Evolutionary conservation across 2,888 invertebrate species (phyloP).

Genomic region (Pelosia muscerda): DNA sequence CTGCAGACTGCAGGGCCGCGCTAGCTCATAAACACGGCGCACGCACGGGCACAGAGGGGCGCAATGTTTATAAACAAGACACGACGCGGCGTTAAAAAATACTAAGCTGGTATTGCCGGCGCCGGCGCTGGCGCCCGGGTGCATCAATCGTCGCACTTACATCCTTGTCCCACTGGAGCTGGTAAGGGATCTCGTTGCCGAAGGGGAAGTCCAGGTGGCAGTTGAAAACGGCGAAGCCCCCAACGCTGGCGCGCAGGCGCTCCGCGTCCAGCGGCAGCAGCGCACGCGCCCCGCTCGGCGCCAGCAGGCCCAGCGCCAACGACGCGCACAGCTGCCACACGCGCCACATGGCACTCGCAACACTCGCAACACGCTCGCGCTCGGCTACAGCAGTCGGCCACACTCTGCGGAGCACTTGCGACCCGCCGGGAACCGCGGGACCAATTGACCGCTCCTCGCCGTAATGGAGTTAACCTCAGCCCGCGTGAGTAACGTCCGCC

Average conservation of each 20-base stretch:
- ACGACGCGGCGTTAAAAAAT: not conserved
- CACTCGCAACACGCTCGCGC: not conserved
- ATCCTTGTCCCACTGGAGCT: slow-evolving; percentile 96
- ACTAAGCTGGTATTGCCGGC: not conserved
- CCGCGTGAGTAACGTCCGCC: slow-evolving; percentile 47
- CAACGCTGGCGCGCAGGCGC: slow-evolving; percentile 90
- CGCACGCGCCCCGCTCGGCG: slow-evolving; percentile 45
- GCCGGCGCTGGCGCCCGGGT: not conserved
- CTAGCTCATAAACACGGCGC: not conserved
- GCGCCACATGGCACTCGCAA: slow-evolving; percentile 12
- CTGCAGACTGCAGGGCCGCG: not conserved
- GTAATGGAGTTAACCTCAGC: slow-evolving; percentile 47
- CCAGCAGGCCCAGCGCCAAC: slow-evolving; percentile 28
- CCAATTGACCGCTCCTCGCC: slow-evolving; percentile 48
- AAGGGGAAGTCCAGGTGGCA: slow-evolving; percentile 96
- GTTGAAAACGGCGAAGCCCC: slow-evolving; percentile 92
- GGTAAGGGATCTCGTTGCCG: slow-evolving; percentile 94
- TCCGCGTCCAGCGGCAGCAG: slow-evolving; percentile 77
- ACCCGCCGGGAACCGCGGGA: slow-evolving; percentile 31
- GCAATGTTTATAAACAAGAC: not conserved
- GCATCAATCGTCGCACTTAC: slow-evolving; percentile 83
- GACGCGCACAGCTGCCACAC: slow-evolving; percentile 5
- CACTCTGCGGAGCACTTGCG: slow-evolving; percentile 5
- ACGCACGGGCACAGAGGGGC: too few relatives aligned
- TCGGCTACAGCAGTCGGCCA: not conserved